A percentile compares a stretch with the other conserved stretches of the same genome.
These are phyloP conservation scores for Calcarius lapponicus DNA, from an alignment of 2,797 vertebrate species.

Conservation along the genomic window DNA sequence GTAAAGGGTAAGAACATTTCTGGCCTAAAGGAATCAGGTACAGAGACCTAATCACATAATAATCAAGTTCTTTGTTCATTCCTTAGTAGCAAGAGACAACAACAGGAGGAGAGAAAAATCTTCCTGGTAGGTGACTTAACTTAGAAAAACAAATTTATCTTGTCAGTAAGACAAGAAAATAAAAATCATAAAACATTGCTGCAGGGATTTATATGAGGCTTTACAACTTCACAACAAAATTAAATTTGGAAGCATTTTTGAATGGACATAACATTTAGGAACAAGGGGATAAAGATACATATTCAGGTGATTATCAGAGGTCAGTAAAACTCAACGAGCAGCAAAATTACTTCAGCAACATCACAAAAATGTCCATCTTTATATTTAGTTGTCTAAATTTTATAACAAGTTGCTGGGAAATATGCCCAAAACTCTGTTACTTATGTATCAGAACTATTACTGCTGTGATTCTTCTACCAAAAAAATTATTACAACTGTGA, in stretches of 20 bases:
- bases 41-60: not conserved
- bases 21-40: conserved; percentile 20
- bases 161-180: not conserved
- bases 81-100: not conserved
- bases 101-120: not conserved
- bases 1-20: conserved; percentile 2
- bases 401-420: not conserved
- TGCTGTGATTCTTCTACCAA: not conserved
- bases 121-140: not conserved
- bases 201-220: not conserved
- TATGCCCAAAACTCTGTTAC: not conserved
- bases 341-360: not conserved
- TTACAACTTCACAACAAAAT: not conserved
- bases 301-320: not conserved
- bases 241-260: not conserved
- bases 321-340: not conserved
- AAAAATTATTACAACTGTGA: conserved; percentile 3
- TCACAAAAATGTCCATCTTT: not conserved
- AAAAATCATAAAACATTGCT: not conserved
- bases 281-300: not conserved
- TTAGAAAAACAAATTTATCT: not conserved
- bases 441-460: not conserved
- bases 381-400: not conserved
- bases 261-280: not conserved
- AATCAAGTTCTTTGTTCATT: not conserved